Evolutionary conservation across 2,888 invertebrate genomes (phyloP), one percentile per base, ranked within the genome.

Genomic region (Tachystola acroxantha): DNA sequence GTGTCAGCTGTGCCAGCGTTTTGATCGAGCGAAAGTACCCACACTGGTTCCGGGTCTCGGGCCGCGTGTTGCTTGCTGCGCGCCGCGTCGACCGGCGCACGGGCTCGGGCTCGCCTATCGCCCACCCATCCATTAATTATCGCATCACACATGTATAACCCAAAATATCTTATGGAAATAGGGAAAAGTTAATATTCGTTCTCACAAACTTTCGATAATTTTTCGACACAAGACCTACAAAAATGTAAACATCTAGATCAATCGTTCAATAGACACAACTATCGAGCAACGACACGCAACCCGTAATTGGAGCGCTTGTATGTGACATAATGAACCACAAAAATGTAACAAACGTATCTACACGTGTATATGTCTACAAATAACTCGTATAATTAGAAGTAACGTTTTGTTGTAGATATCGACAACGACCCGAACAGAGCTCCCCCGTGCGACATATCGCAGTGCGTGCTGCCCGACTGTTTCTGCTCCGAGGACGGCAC

Each of bases 401-500:
- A 2, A n/a, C n/a, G 16, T 19, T 53, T 73, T 52, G 82, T 27
- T 84, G 7, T 84, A 96, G 96, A 96, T 80, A 94, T 95, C 80
- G 95, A 96, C 87, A 95, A 95, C 73, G 96, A 97, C 80, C 96
- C 96, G 10, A 96, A 97, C 87, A 90, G 96, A 51, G 96, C 96
- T 0, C 96, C 96, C 35, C 93, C 94, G 10, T 97, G 96, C 71
- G 96, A 96, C 70, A 91, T 94, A 0, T 79, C 91, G 7, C 95
- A 96, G 43, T 97, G 96, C 69, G 92, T 92, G 19, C 88, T 96
- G 46, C 97, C 96, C 24, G 96, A 96, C 73, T 97, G 97, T 73
- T 96, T 96, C 92, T 97, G 96, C 68, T 96, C 96, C 7, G 96
- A 96, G 73, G 96, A 96, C 65, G 96, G 96, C 47, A 96, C 96